Conservation (phyloP, 2,113 vertebrate species). For the Chroicocephalus ridibundus region DNA sequence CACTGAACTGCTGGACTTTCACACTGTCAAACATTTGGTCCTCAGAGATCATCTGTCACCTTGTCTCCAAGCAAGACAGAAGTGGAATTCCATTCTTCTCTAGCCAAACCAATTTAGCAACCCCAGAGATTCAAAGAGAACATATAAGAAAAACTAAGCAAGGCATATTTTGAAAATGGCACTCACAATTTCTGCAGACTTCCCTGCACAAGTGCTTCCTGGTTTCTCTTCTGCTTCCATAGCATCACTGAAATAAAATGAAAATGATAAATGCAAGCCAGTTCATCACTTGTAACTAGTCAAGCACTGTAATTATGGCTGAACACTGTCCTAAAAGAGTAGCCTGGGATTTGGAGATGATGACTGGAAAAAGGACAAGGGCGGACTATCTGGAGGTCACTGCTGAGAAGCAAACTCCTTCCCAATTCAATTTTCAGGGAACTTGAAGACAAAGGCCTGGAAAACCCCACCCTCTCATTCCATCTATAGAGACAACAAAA, state of each 20-base stretch:
- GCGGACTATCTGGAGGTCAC: neutral
- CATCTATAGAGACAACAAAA: neutral
- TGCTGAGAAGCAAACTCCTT: neutral
- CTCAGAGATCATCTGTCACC: neutral
- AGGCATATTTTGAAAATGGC: neutral
- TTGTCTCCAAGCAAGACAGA: neutral
- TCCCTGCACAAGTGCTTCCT: conserved; percentile 81
- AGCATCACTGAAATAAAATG: conserved; percentile 82
- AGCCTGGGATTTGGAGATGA: neutral
- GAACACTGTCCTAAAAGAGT: neutral
- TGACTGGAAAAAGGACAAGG: neutral
- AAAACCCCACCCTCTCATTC: neutral
- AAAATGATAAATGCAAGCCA: neutral
- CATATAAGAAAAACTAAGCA: neutral
- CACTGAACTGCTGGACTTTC: neutral
- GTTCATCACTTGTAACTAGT: neutral
- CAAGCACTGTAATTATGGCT: neutral
- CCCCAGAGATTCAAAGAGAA: neutral
- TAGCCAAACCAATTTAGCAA: neutral
- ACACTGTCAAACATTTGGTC: neutral
- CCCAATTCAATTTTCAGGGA: neutral
- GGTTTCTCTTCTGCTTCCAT: conserved; percentile 97
- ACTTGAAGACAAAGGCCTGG: neutral
- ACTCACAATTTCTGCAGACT: conserved; percentile 84
- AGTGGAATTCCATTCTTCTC: neutral